Evolutionary conservation across 2,888 invertebrate species (phyloP).

Genomic region (Oscheius sp.): DNA sequence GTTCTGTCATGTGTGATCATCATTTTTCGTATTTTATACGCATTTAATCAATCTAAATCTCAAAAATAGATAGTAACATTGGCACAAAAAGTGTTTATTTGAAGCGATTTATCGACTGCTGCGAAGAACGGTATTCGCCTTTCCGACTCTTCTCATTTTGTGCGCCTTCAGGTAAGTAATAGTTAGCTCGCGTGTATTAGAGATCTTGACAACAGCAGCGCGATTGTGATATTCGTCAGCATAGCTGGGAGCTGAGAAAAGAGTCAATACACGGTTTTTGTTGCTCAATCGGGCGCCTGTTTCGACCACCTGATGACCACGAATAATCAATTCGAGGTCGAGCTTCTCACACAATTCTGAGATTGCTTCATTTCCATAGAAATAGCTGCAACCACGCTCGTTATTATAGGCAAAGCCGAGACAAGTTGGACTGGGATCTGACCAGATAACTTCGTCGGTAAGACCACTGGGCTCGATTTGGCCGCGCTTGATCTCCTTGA

Average conservation of each 20-base stretch:
- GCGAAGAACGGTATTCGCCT: constrained; percentile 7
- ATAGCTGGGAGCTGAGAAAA: constrained; percentile 40
- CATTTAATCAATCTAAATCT: too few relatives aligned
- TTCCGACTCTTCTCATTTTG: constrained; percentile 19
- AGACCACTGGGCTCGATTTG: constrained; percentile 24
- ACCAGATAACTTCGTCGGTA: constrained; percentile 50
- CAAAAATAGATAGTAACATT: too few relatives aligned
- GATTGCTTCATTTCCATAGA: constrained; percentile 44
- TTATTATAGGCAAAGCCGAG: constrained; percentile 14
- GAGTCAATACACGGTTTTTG: constrained; percentile 32
- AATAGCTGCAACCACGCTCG: constrained; percentile 24
- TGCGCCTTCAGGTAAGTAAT: constrained; percentile 3
- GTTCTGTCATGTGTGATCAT: too few relatives aligned
- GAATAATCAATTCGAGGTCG: constrained; percentile 32
- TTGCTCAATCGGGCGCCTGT: constrained; percentile 31
- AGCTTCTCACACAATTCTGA: constrained; percentile 33
- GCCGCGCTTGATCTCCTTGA: constrained; percentile 5
- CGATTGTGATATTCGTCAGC: constrained; percentile 33
- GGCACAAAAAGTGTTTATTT: too few relatives aligned
- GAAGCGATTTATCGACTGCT: too few relatives aligned
- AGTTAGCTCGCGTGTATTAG: not conserved
- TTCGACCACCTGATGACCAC: constrained; percentile 43
- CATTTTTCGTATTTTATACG: too few relatives aligned
- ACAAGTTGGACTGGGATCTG: constrained; percentile 38
- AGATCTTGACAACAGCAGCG: constrained; percentile 35